These are phyloP conservation scores for Helostoma temminkii DNA, from an alignment of 2,797 vertebrate genomes.

Conservation along the genomic window DNA sequence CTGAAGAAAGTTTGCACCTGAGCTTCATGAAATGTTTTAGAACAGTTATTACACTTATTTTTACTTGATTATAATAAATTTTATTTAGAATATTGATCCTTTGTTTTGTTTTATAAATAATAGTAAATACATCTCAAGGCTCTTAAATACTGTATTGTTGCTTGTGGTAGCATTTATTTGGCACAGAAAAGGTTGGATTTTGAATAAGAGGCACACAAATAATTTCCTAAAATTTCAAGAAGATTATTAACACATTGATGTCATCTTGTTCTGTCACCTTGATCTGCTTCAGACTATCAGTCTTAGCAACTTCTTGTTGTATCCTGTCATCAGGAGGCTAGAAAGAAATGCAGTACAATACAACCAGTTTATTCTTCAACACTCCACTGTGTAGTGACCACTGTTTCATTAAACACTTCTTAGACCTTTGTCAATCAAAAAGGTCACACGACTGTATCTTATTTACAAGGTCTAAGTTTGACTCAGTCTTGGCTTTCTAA, in stretches of 20 bases:
- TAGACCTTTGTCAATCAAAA: not conserved
- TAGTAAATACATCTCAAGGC: constrained; percentile 7
- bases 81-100: not conserved
- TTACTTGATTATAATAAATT: not conserved
- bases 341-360: constrained; percentile 3
- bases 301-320: constrained; percentile 23
- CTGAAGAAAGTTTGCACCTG: constrained; percentile 1
- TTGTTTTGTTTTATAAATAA: too few relatives aligned
- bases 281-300: constrained; percentile 6
- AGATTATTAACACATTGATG: constrained; percentile 30
- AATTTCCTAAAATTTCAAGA: constrained; percentile 5
- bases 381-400: not conserved
- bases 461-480: constrained; percentile 12
- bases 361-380: not conserved
- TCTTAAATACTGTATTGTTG: not conserved
- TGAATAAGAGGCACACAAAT: constrained; percentile 5
- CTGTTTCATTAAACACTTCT: not conserved
- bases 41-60: not conserved
- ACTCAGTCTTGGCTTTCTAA: constrained; percentile 3
- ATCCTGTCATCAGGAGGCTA: constrained; percentile 25
- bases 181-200: not conserved
- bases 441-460: not conserved
- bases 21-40: not conserved
- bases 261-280: constrained; percentile 5
- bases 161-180: constrained; percentile 4